Base-by-base conservation (phyloP, 2,113 vertebrate genomes). In the Amphiprion ocellaris region DNA sequence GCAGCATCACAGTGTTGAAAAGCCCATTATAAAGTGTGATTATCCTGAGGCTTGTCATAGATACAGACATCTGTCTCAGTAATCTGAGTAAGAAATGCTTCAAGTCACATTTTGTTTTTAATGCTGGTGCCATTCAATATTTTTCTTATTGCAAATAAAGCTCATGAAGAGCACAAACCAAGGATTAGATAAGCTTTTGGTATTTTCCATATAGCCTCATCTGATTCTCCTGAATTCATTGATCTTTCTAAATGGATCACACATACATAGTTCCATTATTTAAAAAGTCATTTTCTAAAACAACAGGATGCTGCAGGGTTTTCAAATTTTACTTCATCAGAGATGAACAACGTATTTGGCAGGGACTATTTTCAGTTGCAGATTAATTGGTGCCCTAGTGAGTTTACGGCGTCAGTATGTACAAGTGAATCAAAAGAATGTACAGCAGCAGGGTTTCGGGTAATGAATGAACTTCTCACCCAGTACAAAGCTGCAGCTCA, bases 171-270 rank as follows among this genome's bases (percentile, higher is more conserved):
- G n/a, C 17, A 23, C 24, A 53, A 46, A 41, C 47, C 47, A 19
- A 17, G 47, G 19, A 52, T 19, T 44, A 44, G 47, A 49, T 17
- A 49, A 19, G 46, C 14, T 47, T 21, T 19, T n/a, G 8, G 16
- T 2, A 21, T 21, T 52, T 21, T 52, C 7, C 9, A 52, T 6
- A 30, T 52, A 8, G 49, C 54, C 54, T 52, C 2, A 52, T 19
- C 49, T 52, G n/a, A 9, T 52, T 52, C 53, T 4, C 4, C 23
- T 26, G 19, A 52, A 52, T 2, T 21, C 23, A 60, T 44, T 16
- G 7, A 21, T 77, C 64, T 77, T 61, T 54, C 33, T 44, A 61
- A 46, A 60, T 28, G 30, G 9, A 7, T 21, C 49, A 14, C 49
- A 41, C 15, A 21, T 59, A 9, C 14, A 44, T 2, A 44, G 12